Evolutionary conservation across 2,888 invertebrate genomes (phyloP).

Genomic region (Diarsia dahlii): DNA sequence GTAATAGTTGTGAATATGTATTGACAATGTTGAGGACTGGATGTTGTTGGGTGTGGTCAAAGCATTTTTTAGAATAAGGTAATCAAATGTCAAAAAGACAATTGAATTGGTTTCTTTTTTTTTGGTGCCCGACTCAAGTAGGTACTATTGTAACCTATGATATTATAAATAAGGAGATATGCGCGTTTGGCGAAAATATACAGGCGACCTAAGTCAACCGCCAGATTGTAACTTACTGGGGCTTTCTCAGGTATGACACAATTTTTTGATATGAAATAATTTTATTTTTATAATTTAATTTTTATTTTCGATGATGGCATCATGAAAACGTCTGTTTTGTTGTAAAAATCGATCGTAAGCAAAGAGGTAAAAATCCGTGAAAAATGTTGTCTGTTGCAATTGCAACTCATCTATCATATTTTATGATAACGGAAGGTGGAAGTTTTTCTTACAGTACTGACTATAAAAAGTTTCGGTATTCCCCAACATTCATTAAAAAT

Average conservation of each 20-base stretch:
- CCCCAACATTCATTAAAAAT: background rate
- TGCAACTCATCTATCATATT: constrained; percentile 2
- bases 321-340: background rate
- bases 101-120: background rate
- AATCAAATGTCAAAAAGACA: background rate
- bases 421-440: background rate
- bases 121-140: too few species aligned
- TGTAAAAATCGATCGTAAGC: background rate
- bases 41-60: background rate
- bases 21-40: background rate
- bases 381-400: background rate
- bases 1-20: background rate
- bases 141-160: too few species aligned
- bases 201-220: too few species aligned
- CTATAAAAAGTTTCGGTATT: background rate
- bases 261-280: too few species aligned
- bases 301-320: background rate
- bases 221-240: too few species aligned
- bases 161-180: too few species aligned
- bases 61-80: background rate
- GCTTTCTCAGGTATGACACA: too few species aligned
- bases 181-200: too few species aligned
- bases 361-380: background rate
- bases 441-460: background rate
- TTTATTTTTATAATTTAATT: background rate